Evolutionary conservation across 2,113 vertebrate species (phyloP).

Genomic region (Thalassoma bifasciatum): DNA sequence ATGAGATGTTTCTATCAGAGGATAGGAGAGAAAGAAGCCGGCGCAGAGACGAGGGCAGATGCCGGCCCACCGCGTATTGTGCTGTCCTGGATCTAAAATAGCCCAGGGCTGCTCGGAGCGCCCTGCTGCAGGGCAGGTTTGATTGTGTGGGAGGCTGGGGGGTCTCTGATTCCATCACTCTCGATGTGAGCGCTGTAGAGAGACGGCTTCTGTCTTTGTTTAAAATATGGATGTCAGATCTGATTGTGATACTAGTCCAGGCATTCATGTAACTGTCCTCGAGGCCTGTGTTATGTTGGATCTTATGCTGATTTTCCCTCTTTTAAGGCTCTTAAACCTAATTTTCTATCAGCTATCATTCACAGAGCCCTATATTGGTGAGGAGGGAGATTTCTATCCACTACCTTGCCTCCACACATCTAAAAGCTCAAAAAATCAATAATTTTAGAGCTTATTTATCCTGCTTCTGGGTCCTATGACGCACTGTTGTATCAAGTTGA

Average conservation of each 20-base stretch:
- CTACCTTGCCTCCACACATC: too few relatives aligned
- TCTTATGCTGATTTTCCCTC: not conserved
- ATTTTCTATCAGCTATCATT: not conserved
- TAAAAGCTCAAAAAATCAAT: too few relatives aligned
- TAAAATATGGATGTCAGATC: constrained; percentile 27
- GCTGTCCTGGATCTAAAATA: constrained; percentile 79
- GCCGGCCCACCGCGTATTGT: constrained; percentile 59
- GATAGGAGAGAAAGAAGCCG: constrained; percentile 42
- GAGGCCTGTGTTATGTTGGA: constrained; percentile 10
- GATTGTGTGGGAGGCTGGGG: constrained; percentile 36
- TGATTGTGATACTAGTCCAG: constrained; percentile 8
- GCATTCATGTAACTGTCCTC: not conserved
- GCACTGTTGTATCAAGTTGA: too few relatives aligned
- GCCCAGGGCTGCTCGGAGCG: constrained; percentile 54
- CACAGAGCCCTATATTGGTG: too few relatives aligned
- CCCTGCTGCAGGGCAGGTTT: constrained; percentile 56
- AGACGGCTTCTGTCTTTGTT: constrained; percentile 16
- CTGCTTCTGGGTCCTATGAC: too few relatives aligned
- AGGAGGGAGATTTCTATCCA: too few relatives aligned
- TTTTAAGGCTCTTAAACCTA: not conserved
- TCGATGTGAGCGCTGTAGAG: constrained; percentile 21
- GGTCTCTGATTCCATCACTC: constrained; percentile 45
- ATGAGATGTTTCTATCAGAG: constrained; percentile 62
- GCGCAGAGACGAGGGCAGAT: constrained; percentile 46
- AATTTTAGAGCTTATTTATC: too few relatives aligned